phyloP scores from a whole-genome alignment of 2,113 vertebrate genomes.

The Cyphomyrus plagiostoma region DNA sequence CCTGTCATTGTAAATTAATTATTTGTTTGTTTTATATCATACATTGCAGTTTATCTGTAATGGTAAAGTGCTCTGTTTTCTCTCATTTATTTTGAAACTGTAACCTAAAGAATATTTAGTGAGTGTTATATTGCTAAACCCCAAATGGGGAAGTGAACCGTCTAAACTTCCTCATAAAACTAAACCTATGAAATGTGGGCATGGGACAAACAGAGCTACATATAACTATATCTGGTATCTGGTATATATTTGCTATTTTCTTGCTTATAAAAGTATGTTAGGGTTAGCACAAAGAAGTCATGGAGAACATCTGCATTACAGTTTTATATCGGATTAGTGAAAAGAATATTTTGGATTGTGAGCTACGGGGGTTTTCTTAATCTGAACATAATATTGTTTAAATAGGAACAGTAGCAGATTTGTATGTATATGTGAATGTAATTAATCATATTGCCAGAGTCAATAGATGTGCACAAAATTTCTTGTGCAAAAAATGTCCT shows the following conservation, averaged over 20 bases:
- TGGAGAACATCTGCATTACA: not conserved
- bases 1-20: not conserved
- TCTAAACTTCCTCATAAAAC: slow-evolving; percentile 27
- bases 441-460: not conserved
- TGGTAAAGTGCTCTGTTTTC: not conserved
- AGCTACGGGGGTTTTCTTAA: not conserved
- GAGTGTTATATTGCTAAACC: not conserved
- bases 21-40: not conserved
- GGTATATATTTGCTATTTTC: not conserved
- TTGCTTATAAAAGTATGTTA: not conserved
- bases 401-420: not conserved
- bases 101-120: not conserved
- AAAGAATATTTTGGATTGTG: not conserved
- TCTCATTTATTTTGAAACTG: not conserved
- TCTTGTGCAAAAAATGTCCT: slow-evolving; percentile 39
- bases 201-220: not conserved
- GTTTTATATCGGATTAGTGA: not conserved
- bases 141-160: slow-evolving; percentile 28
- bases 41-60: not conserved
- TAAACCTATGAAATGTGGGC: not conserved
- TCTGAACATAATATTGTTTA: not conserved
- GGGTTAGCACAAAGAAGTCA: not conserved
- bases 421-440: not conserved
- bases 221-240: not conserved
- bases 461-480: not conserved